These are phyloP conservation scores for Artibeus lituratus DNA, from an alignment of 2,797 vertebrate genomes.

Conservation along the genomic window DNA sequence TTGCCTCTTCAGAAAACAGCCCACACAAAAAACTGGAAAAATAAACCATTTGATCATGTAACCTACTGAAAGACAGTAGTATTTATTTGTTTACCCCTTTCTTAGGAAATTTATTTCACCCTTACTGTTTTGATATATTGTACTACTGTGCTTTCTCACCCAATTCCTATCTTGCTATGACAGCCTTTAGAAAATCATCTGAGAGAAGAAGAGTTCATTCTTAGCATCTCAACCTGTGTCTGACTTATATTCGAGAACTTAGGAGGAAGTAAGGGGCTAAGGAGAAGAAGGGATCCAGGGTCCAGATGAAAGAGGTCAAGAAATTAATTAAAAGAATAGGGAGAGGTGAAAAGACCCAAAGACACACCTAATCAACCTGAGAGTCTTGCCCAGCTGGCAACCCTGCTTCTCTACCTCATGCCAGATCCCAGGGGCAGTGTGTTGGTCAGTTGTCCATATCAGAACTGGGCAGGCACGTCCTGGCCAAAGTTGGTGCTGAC, in stretches of 20 bases:
- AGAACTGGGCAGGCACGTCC: not conserved
- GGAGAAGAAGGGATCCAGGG: not conserved
- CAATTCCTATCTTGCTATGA: not conserved
- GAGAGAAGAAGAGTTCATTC: not conserved
- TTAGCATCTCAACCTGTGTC: not conserved
- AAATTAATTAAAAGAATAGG: not conserved
- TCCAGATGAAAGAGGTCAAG: not conserved
- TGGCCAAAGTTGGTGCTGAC: not conserved
- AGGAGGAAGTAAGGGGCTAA: not conserved
- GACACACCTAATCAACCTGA: not conserved
- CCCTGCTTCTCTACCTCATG: not conserved
- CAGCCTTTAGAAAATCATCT: slow-evolving; percentile 21
- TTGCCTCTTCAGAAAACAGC: not conserved
- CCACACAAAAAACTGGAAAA: not conserved
- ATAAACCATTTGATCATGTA: not conserved
- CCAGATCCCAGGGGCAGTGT: not conserved
- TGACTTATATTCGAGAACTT: not conserved
- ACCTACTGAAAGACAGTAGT: not conserved
- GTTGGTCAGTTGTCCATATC: not conserved
- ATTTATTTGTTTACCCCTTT: not conserved
- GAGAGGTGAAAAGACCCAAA: not conserved
- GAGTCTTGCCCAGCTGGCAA: not conserved
- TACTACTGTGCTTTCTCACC: not conserved
- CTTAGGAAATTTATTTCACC: not conserved
- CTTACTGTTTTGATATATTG: not conserved